A percentile compares a stretch with the other conserved stretches of the same genome.
phyloP scores from a whole-genome alignment of 2,888 invertebrate genomes.

The Dicranocentrus wangi region DNA sequence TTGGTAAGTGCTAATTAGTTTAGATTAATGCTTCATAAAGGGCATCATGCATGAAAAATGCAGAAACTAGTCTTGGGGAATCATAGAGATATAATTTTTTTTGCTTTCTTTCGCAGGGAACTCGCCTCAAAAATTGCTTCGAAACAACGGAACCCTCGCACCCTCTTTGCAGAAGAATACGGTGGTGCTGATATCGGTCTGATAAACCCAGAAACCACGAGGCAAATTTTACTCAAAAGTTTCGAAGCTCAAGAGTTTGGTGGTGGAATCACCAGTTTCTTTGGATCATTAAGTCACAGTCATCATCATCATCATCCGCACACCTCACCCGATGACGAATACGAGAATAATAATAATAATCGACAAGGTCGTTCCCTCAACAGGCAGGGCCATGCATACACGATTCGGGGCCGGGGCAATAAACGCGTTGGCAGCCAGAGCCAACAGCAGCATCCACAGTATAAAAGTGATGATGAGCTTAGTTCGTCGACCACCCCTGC shows the following conservation, averaged over 20 bases:
- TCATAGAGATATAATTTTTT: too few species aligned
- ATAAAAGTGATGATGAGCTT: background rate
- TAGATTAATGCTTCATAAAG: background rate
- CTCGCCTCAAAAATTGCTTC: conserved; percentile 68
- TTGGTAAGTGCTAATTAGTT: conserved; percentile 78
- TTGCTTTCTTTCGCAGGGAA: conserved; percentile 59
- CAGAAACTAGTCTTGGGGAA: background rate
- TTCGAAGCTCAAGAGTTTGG: conserved; percentile 60
- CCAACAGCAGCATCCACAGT: background rate
- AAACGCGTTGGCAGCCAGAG: conserved; percentile 32
- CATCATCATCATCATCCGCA: conserved; percentile 58
- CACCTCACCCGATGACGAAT: background rate
- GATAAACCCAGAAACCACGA: conserved; percentile 55
- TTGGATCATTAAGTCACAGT: conserved; percentile 50
- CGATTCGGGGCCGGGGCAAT: conserved; percentile 43
- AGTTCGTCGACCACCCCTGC: background rate
- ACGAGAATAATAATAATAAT: background rate
- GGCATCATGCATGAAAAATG: background rate
- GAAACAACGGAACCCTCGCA: conserved; percentile 68
- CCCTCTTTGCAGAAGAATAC: conserved; percentile 60
- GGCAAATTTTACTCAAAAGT: conserved; percentile 52
- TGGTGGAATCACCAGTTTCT: conserved; percentile 49
- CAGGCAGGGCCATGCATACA: conserved; percentile 47
- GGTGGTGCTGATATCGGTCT: conserved; percentile 55
- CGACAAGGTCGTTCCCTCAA: conserved; percentile 38